Evolutionary conservation across 2,888 invertebrate genomes (phyloP), one percentile per base, ranked within the genome.

Genomic region (Zygothrica quintamaculata): DNA sequence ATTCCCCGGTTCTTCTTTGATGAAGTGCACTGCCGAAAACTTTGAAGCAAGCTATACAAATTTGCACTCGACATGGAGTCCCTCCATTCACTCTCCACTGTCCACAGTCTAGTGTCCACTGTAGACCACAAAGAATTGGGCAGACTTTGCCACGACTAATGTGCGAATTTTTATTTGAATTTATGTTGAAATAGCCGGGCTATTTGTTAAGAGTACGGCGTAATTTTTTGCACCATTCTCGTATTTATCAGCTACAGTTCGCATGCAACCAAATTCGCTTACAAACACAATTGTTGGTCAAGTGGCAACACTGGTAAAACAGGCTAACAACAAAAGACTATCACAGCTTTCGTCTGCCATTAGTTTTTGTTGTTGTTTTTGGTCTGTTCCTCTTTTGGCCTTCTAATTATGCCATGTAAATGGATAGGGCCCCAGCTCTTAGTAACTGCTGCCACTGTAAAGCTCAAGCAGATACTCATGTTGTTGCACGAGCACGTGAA

Each of bases 381-480:
- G 16, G 42, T 78, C 62, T 44, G 69, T 61, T 22, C 5, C 18
- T 22, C 18, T 67, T 68, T 73, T 59, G 51, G 74, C 55, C 70
- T 66, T 79, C 74, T 87, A 87, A 82, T 87, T 82, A 85, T 87
- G 76, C 61, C 84, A 66, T 66, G 84, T 22, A 76, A 85, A 70
- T 58, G 77, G 50, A 51, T 58, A 52, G n/a, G n/a, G n/a, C n/a
- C n/a, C n/a, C n/a, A n/a, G n/a, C n/a, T n/a, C n/a, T n/a, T n/a
- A n/a, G 53, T 59, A 47, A 72, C 55, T 36, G 22, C 18, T 2
- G 1, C 13, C 22, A 53, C 16, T 22, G 18, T n/a, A 18, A 1
- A 18, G 16, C 9, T 13, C 37, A 29, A 16, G 50, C 9, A 31
- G 31, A 37, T 42, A 12, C 7, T 33, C 52, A 56, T 34, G 40